Evolutionary conservation across 2,113 vertebrate species (phyloP).

Genomic region (Cyrtonyx montezumae): DNA sequence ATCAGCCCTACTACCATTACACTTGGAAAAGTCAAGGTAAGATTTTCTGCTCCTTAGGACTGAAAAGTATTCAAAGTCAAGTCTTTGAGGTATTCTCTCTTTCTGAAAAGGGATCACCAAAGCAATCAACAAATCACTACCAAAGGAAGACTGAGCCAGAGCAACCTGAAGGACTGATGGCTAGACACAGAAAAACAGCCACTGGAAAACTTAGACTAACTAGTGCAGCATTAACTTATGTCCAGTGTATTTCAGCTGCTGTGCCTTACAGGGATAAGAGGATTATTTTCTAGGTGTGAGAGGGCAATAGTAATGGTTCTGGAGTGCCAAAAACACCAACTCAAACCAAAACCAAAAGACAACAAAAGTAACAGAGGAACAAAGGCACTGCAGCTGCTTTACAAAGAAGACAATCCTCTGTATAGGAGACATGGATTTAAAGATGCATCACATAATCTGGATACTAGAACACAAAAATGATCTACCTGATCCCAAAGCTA

Average conservation of each 20-base stretch:
- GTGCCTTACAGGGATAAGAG: not conserved
- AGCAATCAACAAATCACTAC: not conserved
- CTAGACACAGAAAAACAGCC: not conserved
- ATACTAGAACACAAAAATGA: not conserved
- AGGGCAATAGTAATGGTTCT: not conserved
- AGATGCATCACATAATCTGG: not conserved
- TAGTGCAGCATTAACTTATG: not conserved
- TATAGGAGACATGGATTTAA: not conserved
- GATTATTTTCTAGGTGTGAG: not conserved
- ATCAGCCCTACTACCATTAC: not conserved
- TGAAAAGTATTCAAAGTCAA: not conserved
- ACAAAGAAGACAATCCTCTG: not conserved
- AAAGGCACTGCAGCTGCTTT: accelerated
- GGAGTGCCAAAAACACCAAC: not conserved
- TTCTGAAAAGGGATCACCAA: not conserved
- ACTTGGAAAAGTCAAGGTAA: not conserved
- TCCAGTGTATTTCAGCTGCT: not conserved
- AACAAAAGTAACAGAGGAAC: not conserved
- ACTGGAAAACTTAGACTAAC: conserved; percentile 25
- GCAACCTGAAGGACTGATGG: not conserved
- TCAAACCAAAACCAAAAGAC: not conserved
- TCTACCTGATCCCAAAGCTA: not conserved
- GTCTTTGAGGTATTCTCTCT: not conserved
- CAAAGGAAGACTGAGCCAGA: not conserved
- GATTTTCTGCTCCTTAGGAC: not conserved